Base-by-base conservation (phyloP, 1,140 invertebrate species). In the Lucilia sericata region DNA sequence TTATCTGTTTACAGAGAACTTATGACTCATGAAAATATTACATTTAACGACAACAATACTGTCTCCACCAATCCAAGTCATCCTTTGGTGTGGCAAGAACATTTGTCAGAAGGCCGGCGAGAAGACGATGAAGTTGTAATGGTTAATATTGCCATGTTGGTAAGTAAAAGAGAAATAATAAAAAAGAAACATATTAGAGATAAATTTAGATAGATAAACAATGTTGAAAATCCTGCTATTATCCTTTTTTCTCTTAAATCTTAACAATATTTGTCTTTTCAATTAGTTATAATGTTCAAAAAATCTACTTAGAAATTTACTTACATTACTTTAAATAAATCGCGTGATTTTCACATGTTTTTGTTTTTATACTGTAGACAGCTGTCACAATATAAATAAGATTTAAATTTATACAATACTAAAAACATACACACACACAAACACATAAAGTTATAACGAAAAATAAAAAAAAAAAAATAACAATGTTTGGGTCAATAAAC, bases 131-230 rank as follows among this genome's bases (percentile, higher is more conserved):
- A 95, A 0, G 91, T 98, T 9, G 93, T 94, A 9, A 93, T 98
- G 85, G 95, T 97, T 0, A 97, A 99, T 88, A 97, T 98, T 84
- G 96, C 97, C 9, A 92, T 98, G 87, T 89, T 98, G 93, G 97
- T 98, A 91, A 95, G 95, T n/a, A n/a, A n/a, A n/a, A n/a, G n/a
- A n/a, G n/a, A n/a, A n/a, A n/a, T n/a, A n/a, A n/a, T n/a, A n/a
- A n/a, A n/a, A n/a, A n/a, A n/a, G n/a, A n/a, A n/a, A n/a, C n/a
- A n/a, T n/a, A n/a, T n/a, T n/a, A n/a, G n/a, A n/a, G n/a, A n/a
- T n/a, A n/a, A n/a, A n/a, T n/a, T n/a, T n/a, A n/a, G n/a, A n/a
- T n/a, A n/a, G n/a, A n/a, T n/a, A n/a, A n/a, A n/a, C n/a, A n/a
- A n/a, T n/a, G n/a, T n/a, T n/a, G n/a, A n/a, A n/a, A n/a, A n/a